Base-by-base conservation (phyloP, 2,888 invertebrate genomes). In the Patella caerulea region DNA sequence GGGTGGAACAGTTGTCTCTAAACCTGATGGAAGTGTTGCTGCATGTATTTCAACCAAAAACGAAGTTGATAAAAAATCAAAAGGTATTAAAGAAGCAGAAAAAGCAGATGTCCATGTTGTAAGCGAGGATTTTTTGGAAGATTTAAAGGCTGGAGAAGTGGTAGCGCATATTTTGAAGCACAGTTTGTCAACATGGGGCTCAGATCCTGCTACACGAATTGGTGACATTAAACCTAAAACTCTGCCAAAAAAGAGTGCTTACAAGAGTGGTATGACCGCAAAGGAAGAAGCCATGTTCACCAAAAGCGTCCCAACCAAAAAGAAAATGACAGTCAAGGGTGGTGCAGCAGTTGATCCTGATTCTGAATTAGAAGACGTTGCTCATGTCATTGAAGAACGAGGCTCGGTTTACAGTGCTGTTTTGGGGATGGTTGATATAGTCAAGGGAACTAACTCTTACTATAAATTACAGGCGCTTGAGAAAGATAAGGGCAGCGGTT, bases 271-370 rank as follows among this genome's bases (percentile, higher is more conserved):
- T 24, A 65, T 65, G 65, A 65, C 19, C 24, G 65, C 19, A 12
- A 19, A 24, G 19, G 65, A 65, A 90, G 90, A 91, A 81, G 80
- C 79, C 11, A 83, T 83, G 81, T 90, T 86, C 73, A 90, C 90
- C 12, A 92, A 92, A 84, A 89, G 88, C 81, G 84, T 90, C 17
- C 91, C 91, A 9, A 79, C 86, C 54, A 95, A 94, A 82, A 89
- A 95, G 56, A 96, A 94, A 83, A 88, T 96, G 79, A 94, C 94
- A 78, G 92, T 97, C 24, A 96, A 97, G 91, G 95, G 94, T 76
- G 98, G 98, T 0, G 94, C 95, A 0, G 96, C 96, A 1, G 98
- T 99, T 1, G 99, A 99, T 92, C 97, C 98, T 0, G 97, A 96
- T 59, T 97, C 96, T 29, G 90, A 90, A 88, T 91, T 97, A 14